Evolutionary conservation across 2,797 vertebrate genomes (phyloP), one percentile per base, ranked within the genome.

Genomic region (Nyctalus aviator): DNA sequence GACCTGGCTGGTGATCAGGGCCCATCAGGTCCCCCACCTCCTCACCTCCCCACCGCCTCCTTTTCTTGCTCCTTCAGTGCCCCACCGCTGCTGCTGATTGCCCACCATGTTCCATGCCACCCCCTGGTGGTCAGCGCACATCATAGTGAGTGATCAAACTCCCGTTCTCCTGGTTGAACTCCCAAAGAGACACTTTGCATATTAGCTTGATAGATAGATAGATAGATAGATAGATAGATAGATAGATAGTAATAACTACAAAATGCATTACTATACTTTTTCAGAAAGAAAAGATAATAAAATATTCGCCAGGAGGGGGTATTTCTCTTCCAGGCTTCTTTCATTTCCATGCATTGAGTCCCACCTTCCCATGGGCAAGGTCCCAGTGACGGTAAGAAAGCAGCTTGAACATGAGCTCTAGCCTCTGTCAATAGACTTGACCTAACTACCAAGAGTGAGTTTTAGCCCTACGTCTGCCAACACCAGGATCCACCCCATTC

Each of bases 381-480:
- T 71, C 77, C 57, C 76, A 91, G 53, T 87, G 71, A 95, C 78
- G 75, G 57, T 76, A 84, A 76, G 69, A 64, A 87, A 95, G 66
- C 23, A 59, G 77, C 59, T 68, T 77, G 57, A 82, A 30, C 35
- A 25, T 9, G 91, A 93, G 57, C 62, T 57, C 48, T 55, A 53
- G 27, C 27, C n/a, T 68, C 66, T 84, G 73, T 71, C 84, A 84
- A 17, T 30, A 62, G 3, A 5, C 55, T 78, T 20, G 15, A 18
- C 68, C 21, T 77, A 64, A 46, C 53, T 44, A 6, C 68, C 55
- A 35, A 5, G 35, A 21, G n/a, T n/a, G 89, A 50, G 37, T 78
- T 73, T 59, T 41, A 46, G 32, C 44, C 90, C 64, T 57, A 48
- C 18, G 25, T 37, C 53, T 76, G 91, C 71, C 73, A 76, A 3